Percentiles rank a stretch among this genome's conserved stretches.
phyloP scores from a whole-genome alignment of 2,797 vertebrate species.

The Crypturellus tataupa region DNA sequence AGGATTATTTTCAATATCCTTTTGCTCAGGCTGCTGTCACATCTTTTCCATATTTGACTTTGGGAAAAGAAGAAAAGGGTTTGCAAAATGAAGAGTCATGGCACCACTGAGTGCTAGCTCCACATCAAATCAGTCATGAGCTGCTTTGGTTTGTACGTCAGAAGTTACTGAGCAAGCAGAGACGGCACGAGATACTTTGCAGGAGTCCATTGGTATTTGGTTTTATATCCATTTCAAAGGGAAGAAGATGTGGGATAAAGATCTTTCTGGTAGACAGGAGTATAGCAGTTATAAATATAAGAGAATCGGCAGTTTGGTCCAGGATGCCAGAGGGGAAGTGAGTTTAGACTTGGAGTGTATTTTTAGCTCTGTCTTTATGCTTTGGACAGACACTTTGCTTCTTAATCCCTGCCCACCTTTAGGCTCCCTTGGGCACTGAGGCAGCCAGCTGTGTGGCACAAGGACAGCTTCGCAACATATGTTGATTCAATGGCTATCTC shows the following conservation, averaged over 20 bases:
- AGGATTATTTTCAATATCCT: slow-evolving; percentile 72
- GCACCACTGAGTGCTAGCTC: neutral
- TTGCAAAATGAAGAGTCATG: slow-evolving; percentile 34
- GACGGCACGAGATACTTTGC: slow-evolving; percentile 6
- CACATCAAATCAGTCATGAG: neutral
- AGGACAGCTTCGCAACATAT: neutral
- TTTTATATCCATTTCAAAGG: slow-evolving; percentile 38
- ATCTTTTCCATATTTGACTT: slow-evolving; percentile 68
- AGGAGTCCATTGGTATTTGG: neutral
- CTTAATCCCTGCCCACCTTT: neutral
- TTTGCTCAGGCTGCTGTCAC: slow-evolving; percentile 59
- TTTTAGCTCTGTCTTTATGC: neutral
- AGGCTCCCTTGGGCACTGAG: neutral
- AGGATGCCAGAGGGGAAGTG: neutral
- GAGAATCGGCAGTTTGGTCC: neutral
- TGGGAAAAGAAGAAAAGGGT: slow-evolving; percentile 37
- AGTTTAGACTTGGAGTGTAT: neutral
- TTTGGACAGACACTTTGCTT: neutral
- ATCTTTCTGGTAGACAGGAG: neutral
- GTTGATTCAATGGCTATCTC: neutral
- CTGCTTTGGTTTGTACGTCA: neutral
- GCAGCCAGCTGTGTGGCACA: neutral
- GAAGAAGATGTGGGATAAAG: neutral
- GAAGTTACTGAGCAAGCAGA: neutral
- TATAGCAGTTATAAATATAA: neutral